Base-by-base conservation (phyloP, 2,797 vertebrate species). In the Enteromius paludinosus region DNA sequence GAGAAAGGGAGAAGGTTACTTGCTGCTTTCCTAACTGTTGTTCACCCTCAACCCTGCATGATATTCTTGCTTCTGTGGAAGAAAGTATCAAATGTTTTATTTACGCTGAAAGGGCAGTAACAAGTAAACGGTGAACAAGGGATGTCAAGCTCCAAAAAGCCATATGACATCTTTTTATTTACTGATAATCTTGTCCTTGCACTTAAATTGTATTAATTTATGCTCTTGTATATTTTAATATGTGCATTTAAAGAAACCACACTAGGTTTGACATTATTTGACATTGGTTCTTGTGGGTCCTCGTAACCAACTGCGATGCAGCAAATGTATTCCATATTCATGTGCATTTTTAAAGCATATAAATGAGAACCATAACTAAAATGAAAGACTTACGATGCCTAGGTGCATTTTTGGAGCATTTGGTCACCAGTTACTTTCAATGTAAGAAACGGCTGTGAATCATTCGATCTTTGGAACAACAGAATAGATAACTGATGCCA, bases 1-100 rank as follows among this genome's bases (percentile, higher is more conserved):
- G 43, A 88, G 23, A 84, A 68, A 81, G 38, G 38, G 62, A 56
- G 38, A 73, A 15, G 14, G 47, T 80, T 78, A 78, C 15, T 69
- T 41, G 11, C 35, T 79, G 49, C 18, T 17, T n/a, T 47, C 43
- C 23, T 11, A 69, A 25, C n/a, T 35, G 11, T 5, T 54, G 20
- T 54, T 54, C 28, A 54, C 47, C 10, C 5, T 72, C 47, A 35
- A 72, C 35, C 18, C 28, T 72, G 47, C 7, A 72, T 54, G 28
- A 54, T 35, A 14, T 54, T 73, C 6, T 20, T 30, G 25, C 17
- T 73, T 72, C 28, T 54, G 28, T 54, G 11, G 47, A 35, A 73
- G 8, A 52, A 11, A 72, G 1, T 18, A 62, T 8, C 15, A 49
- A 3, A 52, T 52, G 17, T 52, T 49, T 71, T 10, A 70, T 45